Conservation (phyloP, 2,888 invertebrate species). For the Chloroclystis v-ata region DNA sequence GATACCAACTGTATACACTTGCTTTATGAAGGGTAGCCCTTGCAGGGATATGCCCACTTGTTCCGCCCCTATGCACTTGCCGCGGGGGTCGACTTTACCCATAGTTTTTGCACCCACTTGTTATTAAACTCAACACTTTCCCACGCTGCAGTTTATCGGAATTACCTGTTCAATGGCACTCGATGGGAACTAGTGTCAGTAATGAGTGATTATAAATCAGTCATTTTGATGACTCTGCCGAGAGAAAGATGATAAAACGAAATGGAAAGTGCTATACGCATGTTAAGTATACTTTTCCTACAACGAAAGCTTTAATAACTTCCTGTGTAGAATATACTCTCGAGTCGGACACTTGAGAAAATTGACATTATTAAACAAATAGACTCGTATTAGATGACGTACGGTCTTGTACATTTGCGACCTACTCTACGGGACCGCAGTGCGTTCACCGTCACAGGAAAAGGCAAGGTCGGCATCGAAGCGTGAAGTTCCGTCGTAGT, state of each 20-base stretch:
- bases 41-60: conserved; percentile 49
- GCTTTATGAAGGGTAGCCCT: conserved; percentile 31
- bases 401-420: conserved; percentile 16
- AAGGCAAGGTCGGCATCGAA: conserved; percentile 72
- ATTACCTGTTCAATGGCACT: conserved; percentile 47
- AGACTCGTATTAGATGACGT: conserved; percentile 1
- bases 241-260: conserved; percentile 2
- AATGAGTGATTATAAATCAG: conserved; percentile 13
- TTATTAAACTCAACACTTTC: conserved; percentile 53
- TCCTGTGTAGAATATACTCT: background rate
- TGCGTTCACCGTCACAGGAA: conserved; percentile 54
- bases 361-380: background rate
- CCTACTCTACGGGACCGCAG: conserved; percentile 37
- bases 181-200: conserved; percentile 20
- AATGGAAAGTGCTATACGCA: conserved; percentile 6
- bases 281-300: background rate
- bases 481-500: conserved; percentile 62
- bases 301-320: background rate
- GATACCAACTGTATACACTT: conserved; percentile 6
- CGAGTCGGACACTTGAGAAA: too few species aligned
- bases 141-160: conserved; percentile 57
- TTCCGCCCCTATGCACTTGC: conserved; percentile 76
- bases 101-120: conserved; percentile 70
- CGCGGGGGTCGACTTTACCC: conserved; percentile 56
- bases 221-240: conserved; percentile 7